Conservation (phyloP, 2,113 vertebrate species). For the Microtus ochrogaster region DNA sequence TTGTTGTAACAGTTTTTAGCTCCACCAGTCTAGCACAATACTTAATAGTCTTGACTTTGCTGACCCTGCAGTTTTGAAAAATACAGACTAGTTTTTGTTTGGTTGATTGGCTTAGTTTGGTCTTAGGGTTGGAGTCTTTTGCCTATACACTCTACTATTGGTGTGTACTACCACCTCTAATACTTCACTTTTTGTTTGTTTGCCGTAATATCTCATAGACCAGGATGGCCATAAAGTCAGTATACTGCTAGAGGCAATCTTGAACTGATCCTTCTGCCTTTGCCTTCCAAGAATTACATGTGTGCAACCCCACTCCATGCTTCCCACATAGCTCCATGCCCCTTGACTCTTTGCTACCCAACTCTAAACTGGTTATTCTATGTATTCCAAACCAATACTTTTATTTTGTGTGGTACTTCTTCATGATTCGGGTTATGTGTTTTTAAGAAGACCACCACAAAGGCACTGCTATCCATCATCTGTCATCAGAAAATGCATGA, state of each 20-base stretch:
- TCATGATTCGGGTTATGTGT: neutral
- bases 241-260: neutral
- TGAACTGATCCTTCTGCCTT: neutral
- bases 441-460: neutral
- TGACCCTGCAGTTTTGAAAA: slow-evolving; percentile 17
- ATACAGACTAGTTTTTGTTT: neutral
- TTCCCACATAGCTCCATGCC: neutral
- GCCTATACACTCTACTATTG: neutral
- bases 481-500: neutral
- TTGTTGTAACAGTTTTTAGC: slow-evolving; percentile 21
- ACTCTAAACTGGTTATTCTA: neutral
- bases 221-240: neutral
- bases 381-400: neutral
- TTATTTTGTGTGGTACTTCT: neutral
- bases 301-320: too few relatives aligned
- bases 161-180: neutral
- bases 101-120: neutral
- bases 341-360: neutral
- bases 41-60: neutral
- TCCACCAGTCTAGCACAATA: neutral
- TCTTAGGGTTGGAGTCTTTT: neutral
- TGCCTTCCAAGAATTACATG: neutral
- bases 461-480: neutral
- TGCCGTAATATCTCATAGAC: neutral
- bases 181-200: neutral